These are phyloP conservation scores for Tragelaphus strepsiceros DNA, from an alignment of 2,113 vertebrate genomes.

Conservation along the genomic window DNA sequence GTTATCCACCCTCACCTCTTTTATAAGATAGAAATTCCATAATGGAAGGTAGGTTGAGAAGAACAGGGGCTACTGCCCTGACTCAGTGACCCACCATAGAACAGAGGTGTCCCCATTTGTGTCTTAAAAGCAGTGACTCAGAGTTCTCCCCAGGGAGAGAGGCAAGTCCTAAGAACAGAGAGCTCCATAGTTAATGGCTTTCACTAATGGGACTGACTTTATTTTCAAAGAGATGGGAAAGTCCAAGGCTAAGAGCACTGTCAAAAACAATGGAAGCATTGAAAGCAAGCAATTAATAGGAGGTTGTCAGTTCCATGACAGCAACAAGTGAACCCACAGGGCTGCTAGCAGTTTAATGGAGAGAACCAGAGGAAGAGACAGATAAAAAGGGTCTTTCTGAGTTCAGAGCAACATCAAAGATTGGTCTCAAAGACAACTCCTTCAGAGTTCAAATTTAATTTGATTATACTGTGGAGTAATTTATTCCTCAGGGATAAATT, in stretches of 20 bases:
- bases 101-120: neutral
- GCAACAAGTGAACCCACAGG: neutral
- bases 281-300: neutral
- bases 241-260: neutral
- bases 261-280: neutral
- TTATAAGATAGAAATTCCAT: neutral
- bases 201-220: neutral
- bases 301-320: neutral
- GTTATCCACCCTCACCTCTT: neutral
- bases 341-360: neutral
- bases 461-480: neutral
- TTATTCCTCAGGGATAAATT: neutral
- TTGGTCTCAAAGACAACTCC: neutral
- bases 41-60: neutral
- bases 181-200: neutral
- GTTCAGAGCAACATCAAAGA: neutral
- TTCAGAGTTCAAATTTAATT: constrained; percentile 12
- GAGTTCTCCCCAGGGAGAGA: neutral
- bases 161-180: neutral
- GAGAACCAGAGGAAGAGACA: neutral
- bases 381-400: neutral
- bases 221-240: neutral
- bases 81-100: neutral
- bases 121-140: neutral
- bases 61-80: neutral